Evolutionary conservation across 1,140 invertebrate genomes (phyloP), one percentile per base, ranked within the genome.

Genomic region (Epicauta chinensis): DNA sequence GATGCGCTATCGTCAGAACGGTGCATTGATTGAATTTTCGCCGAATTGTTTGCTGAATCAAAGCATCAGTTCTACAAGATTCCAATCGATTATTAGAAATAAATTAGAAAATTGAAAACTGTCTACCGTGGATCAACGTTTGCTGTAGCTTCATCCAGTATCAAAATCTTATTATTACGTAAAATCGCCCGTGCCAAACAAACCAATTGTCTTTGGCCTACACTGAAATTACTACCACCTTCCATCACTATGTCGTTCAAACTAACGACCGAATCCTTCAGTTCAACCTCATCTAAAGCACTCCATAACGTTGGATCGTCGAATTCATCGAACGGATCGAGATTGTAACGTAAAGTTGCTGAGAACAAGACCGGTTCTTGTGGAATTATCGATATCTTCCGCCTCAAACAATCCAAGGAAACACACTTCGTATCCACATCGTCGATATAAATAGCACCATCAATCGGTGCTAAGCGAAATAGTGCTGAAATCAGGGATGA

Each of bases 361-460:
- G 83, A 86, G 67, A 93, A 94, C 0, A 93, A 71, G 1, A 91
- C 80, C 1, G 89, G 88, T 52, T 83, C 84, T 72, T 93, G 90
- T 4, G 91, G 91, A 57, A 92, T 90, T 31, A 91, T 89, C 1
- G 86, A 84, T 11, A 93, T 81, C 44, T 79, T 79, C 1, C 77
- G 76, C 40, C 91, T 73, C 1, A 94, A 70, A n/a, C 83, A 77
- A 40, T 82, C 78, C 5, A 93, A 66, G 0, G 81, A 78, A 30
- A 93, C 69, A 1, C 63, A 68, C 2, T 72, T 71, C 0, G 81
- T 84, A 51, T 89, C 77, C 0, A 82, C 67, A 6, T 69, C 79
- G 65, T 93, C 91, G 39, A 93, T 85, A 39, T 73, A 68, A 16
- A 93, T 83, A 6, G 78, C 67, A 0, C 86, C 87, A 31, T 82